These are phyloP conservation scores for Cantharis rufa DNA, from an alignment of 2,888 invertebrate genomes.

Conservation along the genomic window DNA sequence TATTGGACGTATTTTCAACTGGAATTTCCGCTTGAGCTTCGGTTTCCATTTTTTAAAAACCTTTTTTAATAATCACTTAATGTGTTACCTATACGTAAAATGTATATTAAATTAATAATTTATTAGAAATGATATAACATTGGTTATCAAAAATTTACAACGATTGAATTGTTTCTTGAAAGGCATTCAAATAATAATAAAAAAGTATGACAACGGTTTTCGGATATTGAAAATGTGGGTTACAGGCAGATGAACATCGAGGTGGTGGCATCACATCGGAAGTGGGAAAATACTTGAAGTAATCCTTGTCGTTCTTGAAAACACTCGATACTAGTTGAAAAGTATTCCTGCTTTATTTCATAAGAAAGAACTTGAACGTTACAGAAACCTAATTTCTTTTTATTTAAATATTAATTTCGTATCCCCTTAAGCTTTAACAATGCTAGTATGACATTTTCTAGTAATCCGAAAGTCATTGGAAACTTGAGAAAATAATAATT, in stretches of 20 bases:
- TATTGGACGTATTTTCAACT: too few species aligned
- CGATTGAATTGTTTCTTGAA: not conserved
- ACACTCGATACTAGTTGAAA: not conserved
- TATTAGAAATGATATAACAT: not conserved
- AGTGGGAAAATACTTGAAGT: not conserved
- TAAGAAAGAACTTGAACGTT: not conserved
- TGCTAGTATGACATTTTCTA: not conserved
- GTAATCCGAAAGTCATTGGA: not conserved
- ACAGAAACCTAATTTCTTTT: not conserved
- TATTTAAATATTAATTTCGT: not conserved
- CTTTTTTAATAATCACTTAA: not conserved
- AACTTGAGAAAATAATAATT: not conserved
- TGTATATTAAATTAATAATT: not conserved
- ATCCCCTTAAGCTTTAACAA: not conserved
- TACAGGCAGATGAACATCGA: not conserved
- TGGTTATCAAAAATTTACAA: not conserved
- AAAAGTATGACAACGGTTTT: not conserved
- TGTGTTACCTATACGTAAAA: not conserved
- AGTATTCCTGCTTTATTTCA: not conserved
- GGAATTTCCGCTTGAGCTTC: not conserved
- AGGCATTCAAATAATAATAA: not conserved
- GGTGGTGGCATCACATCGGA: not conserved
- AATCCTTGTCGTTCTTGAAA: not conserved
- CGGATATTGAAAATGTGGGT: not conserved
- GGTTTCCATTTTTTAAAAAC: not conserved